Base-by-base conservation (phyloP, 2,113 vertebrate genomes). In the Myocastor coypus region DNA sequence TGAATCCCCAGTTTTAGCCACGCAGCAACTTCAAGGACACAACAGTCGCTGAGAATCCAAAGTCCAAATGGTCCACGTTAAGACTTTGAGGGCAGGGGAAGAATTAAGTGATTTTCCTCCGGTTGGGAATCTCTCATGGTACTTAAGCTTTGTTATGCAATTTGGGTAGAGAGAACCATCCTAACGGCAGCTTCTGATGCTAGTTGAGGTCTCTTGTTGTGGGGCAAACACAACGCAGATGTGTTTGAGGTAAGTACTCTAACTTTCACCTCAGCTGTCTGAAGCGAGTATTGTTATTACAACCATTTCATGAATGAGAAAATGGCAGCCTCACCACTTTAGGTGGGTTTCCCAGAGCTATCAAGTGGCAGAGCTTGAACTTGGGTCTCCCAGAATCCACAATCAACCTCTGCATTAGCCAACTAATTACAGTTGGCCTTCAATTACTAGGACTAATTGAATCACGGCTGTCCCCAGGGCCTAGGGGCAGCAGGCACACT, bases 11-110 rank as follows among this genome's bases (percentile, higher is more conserved):
- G 66, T 69, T 80, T 85, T 87, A 83, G 71, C 37, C 26, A n/a
- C 42, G 94, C 40, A 88, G 59, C 61, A 85, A 83, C 94, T 75
- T 94, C 66, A 88, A 96, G 85, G 32, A 86, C 75, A 87, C n/a
- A 55, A 20, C 57, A 83, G 78, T 81, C 86, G 19, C 83, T 64
- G 73, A 95, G 86, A 94, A 91, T 55, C 83, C 24, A 28, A 42
- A 73, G 66, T 81, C 24, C 61, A 50, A 34, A 55, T 52, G 50
- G 59, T 32, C 40, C 32, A 30, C 66, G n/a, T 42, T 4, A 73
- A 82, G 32, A 40, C 57, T 63, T 68, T 40, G 52, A 86, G 69
- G 26, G 34, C 34, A 66, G 46, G 85, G 68, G 78, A 63, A 57
- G 42, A 77, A 32, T 71, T 90, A 61, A 91, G 42, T 4, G 32